Evolutionary conservation across 2,113 vertebrate genomes (phyloP).

Genomic region (Parus major): DNA sequence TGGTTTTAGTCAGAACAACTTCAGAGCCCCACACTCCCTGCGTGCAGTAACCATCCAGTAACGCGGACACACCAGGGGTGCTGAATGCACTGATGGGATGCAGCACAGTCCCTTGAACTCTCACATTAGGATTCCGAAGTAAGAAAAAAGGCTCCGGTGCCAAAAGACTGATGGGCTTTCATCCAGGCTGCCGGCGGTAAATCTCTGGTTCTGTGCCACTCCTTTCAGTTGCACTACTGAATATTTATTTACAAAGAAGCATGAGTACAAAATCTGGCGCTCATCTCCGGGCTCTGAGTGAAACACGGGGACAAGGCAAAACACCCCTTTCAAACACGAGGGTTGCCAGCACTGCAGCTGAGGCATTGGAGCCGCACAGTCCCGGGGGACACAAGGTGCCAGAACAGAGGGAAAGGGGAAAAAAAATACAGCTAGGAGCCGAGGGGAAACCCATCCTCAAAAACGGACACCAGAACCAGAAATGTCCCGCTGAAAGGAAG

Average conservation of each 20-base stretch:
- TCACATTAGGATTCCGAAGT: not conserved
- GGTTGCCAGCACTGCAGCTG: not conserved
- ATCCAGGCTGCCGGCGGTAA: not conserved
- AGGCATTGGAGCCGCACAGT: not conserved
- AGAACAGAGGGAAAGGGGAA: not conserved
- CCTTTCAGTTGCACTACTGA: slow-evolving; percentile 16
- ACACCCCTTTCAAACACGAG: not conserved
- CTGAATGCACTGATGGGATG: not conserved
- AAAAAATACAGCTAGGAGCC: not conserved
- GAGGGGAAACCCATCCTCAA: not conserved
- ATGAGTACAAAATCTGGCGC: not conserved
- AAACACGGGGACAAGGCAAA: not conserved
- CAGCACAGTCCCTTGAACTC: not conserved
- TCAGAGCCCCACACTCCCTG: not conserved
- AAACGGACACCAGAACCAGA: not conserved
- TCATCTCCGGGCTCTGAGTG: not conserved
- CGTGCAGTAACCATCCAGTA: not conserved
- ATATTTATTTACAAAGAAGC: slow-evolving; percentile 47
- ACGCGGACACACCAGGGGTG: not conserved
- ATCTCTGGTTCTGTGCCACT: slow-evolving; percentile 22
- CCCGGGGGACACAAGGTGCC: not conserved
- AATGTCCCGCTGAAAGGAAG: not conserved
- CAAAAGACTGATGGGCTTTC: slow-evolving; percentile 18
- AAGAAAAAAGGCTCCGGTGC: not conserved
- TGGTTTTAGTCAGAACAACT: not conserved